phyloP scores from a whole-genome alignment of 2,888 invertebrate species.

The Zele albiditarsus region DNA sequence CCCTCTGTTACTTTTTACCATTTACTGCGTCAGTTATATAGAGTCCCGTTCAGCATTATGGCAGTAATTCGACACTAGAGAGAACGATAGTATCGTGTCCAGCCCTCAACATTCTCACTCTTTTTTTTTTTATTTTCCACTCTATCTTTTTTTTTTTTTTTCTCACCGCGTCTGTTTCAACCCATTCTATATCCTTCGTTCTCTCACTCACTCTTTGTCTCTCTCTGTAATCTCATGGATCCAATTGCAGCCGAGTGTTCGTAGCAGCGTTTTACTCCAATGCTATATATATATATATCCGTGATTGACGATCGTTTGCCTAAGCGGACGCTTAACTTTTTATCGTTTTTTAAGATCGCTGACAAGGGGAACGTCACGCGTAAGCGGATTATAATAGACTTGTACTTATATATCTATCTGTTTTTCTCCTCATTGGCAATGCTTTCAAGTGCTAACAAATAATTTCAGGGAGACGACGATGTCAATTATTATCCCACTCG shows the following conservation, averaged over 20 bases:
- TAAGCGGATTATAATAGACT: slow-evolving; percentile 37
- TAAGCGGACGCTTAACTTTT: slow-evolving; percentile 31
- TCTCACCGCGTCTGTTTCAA: background rate
- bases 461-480: background rate
- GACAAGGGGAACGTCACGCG: background rate
- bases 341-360: slow-evolving; percentile 28
- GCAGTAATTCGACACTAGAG: slow-evolving; percentile 53
- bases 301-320: slow-evolving; percentile 30
- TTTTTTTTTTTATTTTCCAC: slow-evolving; percentile 8
- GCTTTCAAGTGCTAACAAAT: slow-evolving; percentile 14
- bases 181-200: background rate
- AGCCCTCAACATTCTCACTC: slow-evolving; percentile 15
- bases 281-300: background rate
- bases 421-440: background rate
- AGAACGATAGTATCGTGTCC: slow-evolving; percentile 38
- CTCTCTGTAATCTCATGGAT: slow-evolving; percentile 31
- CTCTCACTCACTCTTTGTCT: background rate
- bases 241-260: slow-evolving; percentile 24
- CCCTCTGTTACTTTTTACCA: slow-evolving; percentile 1
- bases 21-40: slow-evolving; percentile 9
- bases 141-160: slow-evolving; percentile 7
- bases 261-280: background rate
- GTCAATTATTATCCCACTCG: slow-evolving; percentile 23
- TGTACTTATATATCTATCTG: background rate
- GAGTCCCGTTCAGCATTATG: slow-evolving; percentile 49